phyloP scores from a whole-genome alignment of 2,113 vertebrate genomes.

The Rousettus leschenaultii region DNA sequence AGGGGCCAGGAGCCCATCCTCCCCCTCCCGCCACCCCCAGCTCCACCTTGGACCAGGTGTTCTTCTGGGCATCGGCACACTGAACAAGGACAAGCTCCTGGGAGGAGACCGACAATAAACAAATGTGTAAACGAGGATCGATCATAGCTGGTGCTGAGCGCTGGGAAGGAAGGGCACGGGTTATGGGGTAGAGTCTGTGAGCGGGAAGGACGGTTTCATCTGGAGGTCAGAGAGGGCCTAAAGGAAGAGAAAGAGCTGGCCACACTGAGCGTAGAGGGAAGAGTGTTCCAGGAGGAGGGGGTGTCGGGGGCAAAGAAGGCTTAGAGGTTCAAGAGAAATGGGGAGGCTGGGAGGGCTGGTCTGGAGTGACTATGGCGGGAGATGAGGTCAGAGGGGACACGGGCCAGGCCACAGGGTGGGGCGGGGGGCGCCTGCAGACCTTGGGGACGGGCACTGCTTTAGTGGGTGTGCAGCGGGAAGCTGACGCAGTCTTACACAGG shows the following conservation, averaged over 20 bases:
- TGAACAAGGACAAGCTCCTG: accelerated
- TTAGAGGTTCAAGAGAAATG: neutral
- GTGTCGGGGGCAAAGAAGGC: neutral
- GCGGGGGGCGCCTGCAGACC: neutral
- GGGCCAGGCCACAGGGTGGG: neutral
- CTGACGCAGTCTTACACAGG: accelerated
- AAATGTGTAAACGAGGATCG: accelerated
- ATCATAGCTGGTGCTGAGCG: no score
- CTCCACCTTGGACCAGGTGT: neutral
- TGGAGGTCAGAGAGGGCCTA: neutral
- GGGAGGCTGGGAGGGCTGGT: neutral
- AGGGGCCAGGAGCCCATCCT: neutral
- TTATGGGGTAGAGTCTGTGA: neutral
- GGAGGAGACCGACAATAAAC: neutral
- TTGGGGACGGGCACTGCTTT: neutral
- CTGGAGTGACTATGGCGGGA: neutral
- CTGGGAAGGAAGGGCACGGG: neutral
- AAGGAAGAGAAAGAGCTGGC: neutral
- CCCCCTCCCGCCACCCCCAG: neutral
- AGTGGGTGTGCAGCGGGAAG: accelerated
- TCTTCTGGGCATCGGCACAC: neutral
- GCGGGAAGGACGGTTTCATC: accelerated
- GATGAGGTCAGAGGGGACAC: neutral
- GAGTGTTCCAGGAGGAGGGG: accelerated
- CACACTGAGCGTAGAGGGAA: neutral